Evolutionary conservation across 2,888 invertebrate genomes (phyloP).

Genomic region (Eristalis tenax): DNA sequence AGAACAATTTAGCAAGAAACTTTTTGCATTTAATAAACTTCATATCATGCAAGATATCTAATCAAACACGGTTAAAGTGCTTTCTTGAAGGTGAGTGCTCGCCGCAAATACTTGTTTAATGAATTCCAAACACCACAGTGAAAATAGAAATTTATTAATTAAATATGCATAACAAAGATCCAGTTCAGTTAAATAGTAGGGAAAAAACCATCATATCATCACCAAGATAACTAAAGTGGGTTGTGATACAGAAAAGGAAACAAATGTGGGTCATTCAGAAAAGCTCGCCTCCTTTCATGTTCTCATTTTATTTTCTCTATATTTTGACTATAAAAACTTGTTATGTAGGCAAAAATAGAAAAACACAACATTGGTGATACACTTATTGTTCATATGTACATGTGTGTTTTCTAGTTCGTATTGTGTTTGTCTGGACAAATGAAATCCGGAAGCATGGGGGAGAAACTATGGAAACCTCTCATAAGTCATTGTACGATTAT

Average conservation of each 20-base stretch:
- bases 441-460: slow-evolving; percentile 1
- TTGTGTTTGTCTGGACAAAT: slow-evolving; percentile 16
- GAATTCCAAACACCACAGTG: neutral
- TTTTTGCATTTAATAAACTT: neutral
- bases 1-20: neutral
- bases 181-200: neutral
- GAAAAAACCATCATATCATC: neutral
- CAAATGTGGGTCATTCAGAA: slow-evolving; percentile 51
- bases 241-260: slow-evolving; percentile 3
- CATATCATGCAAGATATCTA: slow-evolving; percentile 40
- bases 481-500: slow-evolving; percentile 53
- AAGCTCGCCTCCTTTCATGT: slow-evolving; percentile 22
- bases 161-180: neutral
- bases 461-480: neutral
- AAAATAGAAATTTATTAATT: neutral
- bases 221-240: slow-evolving; percentile 11
- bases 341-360: slow-evolving; percentile 7
- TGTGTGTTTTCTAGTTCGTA: neutral
- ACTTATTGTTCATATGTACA: neutral
- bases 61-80: slow-evolving; percentile 1
- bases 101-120: neutral
- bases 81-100: slow-evolving; percentile 35
- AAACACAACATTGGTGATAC: slow-evolving; percentile 8
- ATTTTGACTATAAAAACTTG: slow-evolving; percentile 3
- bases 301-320: slow-evolving; percentile 1